A percentile compares a stretch with the other conserved stretches of the same genome.
Evolutionary conservation across 2,113 vertebrate species (phyloP).

Genomic region (Podilymbus podiceps): DNA sequence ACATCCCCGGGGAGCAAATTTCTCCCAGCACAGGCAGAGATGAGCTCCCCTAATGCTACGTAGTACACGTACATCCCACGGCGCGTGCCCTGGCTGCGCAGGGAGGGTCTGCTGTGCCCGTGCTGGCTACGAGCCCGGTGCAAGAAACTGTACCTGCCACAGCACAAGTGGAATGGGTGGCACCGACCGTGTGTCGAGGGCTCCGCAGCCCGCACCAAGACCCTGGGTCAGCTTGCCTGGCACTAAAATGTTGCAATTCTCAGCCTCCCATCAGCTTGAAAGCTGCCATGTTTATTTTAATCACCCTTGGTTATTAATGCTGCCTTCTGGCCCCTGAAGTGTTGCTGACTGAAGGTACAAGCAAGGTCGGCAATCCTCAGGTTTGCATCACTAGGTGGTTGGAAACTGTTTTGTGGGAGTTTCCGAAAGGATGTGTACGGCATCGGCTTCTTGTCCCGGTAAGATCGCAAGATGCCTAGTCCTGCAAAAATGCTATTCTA

Average conservation of each 20-base stretch:
- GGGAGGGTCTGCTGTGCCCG: not conserved
- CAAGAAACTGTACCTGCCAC: not conserved
- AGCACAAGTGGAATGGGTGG: not conserved
- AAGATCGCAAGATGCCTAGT: not conserved
- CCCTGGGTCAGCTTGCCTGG: not conserved
- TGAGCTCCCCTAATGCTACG: not conserved
- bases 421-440: not conserved
- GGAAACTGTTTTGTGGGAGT: not conserved
- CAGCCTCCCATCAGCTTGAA: not conserved
- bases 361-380: not conserved
- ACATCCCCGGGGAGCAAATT: not conserved
- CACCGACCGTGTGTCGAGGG: fast-evolving
- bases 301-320: not conserved
- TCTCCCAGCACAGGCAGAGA: not conserved
- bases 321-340: not conserved
- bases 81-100: fast-evolving
- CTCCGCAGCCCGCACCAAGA: not conserved
- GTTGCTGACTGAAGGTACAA: not conserved
- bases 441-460: not conserved
- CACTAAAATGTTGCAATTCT: not conserved
- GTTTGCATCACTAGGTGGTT: not conserved
- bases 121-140: not conserved
- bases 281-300: not conserved
- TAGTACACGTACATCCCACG: not conserved
- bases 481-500: not conserved